Evolutionary conservation across 2,888 invertebrate genomes (phyloP), one percentile per base, ranked within the genome.

Genomic region (Cephalotes varians): DNA sequence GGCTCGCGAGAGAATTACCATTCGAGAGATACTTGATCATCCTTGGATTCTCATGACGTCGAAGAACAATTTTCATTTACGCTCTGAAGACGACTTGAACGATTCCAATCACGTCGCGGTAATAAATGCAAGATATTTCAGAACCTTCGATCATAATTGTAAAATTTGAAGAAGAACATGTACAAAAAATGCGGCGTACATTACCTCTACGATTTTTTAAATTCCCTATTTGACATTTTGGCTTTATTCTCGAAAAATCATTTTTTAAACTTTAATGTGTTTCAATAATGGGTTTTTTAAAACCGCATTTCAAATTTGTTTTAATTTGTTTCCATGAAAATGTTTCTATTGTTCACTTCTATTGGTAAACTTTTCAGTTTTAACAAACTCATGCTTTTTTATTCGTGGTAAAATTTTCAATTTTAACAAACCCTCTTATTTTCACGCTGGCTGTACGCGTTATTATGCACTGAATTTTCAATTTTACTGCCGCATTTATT

Each of bases 11-110:
- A 95, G 96, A 25, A 95, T 96, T 93, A 95, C 95, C 84, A 95
- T 96, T 40, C 95, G 95, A 76, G 96, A 96, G 88, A 95, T 96
- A 44, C 92, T 95, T 76, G 94, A 95, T 1, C 96, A 96, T 93
- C 96, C 96, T 69, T 96, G 96, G 96, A 93, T 96, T 64, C 95
- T 95, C 60, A 94, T 94, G 54, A 94, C 95, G 47, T 95, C 96
- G 5, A 95, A 95, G 73, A 95, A 95, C 94, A 90, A 95, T 49
- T 95, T 96, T 93, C 95, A 95, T 85, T 94, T 95, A 0, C 95
- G 96, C 86, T 96, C 96, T 0, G 92, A 96, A 10, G 94, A 93
- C 21, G 91, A 93, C 60, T 82, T 95, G 54, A 93, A 93, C 64
- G 83, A 92, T 60, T 94, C 40, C 1, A 83, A 87, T 67, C 88